These are phyloP conservation scores for Eledona agricola DNA, from an alignment of 2,888 invertebrate genomes.

Conservation along the genomic window DNA sequence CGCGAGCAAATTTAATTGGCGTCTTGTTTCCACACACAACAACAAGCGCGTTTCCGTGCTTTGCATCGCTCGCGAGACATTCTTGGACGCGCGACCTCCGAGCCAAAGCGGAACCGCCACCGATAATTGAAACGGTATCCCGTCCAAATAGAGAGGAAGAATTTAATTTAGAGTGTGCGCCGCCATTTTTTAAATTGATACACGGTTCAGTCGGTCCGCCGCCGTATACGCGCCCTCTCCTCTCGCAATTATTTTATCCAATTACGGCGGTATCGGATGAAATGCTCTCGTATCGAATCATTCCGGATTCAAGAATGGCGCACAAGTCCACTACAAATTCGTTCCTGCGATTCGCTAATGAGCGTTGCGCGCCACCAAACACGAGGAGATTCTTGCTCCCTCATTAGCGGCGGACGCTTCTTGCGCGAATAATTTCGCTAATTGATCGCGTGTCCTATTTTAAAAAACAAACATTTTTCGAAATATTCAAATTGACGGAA, in stretches of 20 bases:
- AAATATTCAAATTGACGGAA: too few relatives aligned
- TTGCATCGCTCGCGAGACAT: not conserved
- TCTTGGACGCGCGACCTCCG: constrained; percentile 1
- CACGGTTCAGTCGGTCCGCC: constrained; percentile 33
- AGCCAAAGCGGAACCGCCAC: constrained; percentile 9
- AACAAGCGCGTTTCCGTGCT: constrained; percentile 9
- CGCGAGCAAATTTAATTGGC: constrained; percentile 24
- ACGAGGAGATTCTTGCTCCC: constrained; percentile 39
- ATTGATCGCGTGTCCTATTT: constrained; percentile 48
- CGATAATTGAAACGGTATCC: constrained; percentile 56
- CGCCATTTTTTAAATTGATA: constrained; percentile 38
- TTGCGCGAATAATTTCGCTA: constrained; percentile 53
- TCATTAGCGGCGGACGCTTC: constrained; percentile 52
- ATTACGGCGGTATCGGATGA: constrained; percentile 37
- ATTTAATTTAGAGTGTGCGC: constrained; percentile 52
- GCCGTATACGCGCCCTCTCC: constrained; percentile 34
- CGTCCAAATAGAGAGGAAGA: constrained; percentile 55
- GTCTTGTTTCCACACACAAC: constrained; percentile 12
- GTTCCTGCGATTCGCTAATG: constrained; percentile 45
- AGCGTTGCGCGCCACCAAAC: constrained; percentile 34
- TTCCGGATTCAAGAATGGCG: constrained; percentile 54
- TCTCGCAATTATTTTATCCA: constrained; percentile 41
- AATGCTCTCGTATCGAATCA: constrained; percentile 39
- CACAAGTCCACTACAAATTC: constrained; percentile 49
- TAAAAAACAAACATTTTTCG: too few relatives aligned